Base-by-base conservation (phyloP, 2,888 invertebrate species). In the Adelognathus sp. region DNA sequence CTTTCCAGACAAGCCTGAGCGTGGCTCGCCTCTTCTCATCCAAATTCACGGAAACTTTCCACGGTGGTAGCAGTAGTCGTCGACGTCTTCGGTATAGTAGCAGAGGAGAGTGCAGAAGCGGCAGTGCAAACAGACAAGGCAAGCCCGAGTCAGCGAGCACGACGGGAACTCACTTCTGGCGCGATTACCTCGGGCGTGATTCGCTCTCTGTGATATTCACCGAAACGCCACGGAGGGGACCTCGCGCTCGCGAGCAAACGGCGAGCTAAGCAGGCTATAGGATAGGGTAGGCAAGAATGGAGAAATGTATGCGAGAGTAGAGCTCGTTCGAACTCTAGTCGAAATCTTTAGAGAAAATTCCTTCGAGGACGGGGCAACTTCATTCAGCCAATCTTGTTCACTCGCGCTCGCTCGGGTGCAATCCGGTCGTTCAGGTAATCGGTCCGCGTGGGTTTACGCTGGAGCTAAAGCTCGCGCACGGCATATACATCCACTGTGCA, bases 121-220 rank as follows among this genome's bases (percentile, higher is more conserved):
- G 41, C 27, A 33, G 50, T 58, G 39, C 58, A 54, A 50, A 69
- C 39, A 39, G 36, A n/a, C n/a, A 16, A 16, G 27, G 46, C 36
- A 58, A 64, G 69, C 21, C 54, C 69, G 54, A 63, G 69, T 67
- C 50, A 31, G 29, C 24, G 18, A 63, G 33, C 58, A 41, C 63
- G 73, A 54, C 58, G 77, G 41, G 77, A 78, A 58, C 60, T 77
- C 41, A 46, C 73, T 69, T 73, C 69, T 63, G 73, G 73, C 18
- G 56, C 77, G 77, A 78, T 69, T 69, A 73, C 69, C 73, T 64
- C 50, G 63, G n/a, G 73, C 67, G 50, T 64, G 69, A 73, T 73
- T 67, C n/a, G n/a, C n/a, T n/a, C n/a, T n/a, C 73, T 64, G 39
- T 21, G 73, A 69, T 73, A 73, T 78, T 78, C 67, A 64, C 73